Evolutionary conservation across 2,888 invertebrate species (phyloP).

Genomic region (Cepaea hortensis): DNA sequence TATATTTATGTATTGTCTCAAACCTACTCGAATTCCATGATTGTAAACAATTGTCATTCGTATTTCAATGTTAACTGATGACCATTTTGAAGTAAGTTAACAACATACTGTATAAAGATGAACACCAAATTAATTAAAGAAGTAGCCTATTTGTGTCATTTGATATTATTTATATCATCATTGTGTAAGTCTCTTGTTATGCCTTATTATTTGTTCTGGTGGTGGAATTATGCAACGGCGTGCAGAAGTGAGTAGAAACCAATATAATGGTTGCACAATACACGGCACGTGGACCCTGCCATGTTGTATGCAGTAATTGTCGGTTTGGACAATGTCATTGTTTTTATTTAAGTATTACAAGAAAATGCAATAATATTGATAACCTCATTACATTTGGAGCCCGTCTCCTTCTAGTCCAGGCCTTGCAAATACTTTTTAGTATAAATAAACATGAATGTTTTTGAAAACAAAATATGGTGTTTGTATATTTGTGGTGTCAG

Average conservation of each 20-base stretch:
- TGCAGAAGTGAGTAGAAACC: too few species aligned
- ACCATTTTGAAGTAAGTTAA: neutral
- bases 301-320: too few species aligned
- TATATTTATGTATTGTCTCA: too few species aligned
- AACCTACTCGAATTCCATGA: too few species aligned
- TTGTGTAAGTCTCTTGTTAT: too few species aligned
- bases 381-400: neutral
- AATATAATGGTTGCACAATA: too few species aligned
- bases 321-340: neutral
- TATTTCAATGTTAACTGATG: neutral
- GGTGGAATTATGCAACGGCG: too few species aligned
- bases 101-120: neutral
- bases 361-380: slow-evolving; percentile 31
- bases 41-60: neutral
- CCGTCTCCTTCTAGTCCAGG: neutral
- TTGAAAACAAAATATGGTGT: neutral
- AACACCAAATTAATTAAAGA: too few species aligned
- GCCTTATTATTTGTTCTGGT: too few species aligned
- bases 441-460: slow-evolving; percentile 22
- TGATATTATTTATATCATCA: too few species aligned
- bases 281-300: too few species aligned
- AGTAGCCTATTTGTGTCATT: too few species aligned
- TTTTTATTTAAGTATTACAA: slow-evolving; percentile 6
- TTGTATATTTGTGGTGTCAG: neutral
- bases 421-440: slow-evolving; percentile 26